Percentiles rank a stretch among this genome's conserved stretches.
phyloP scores from a whole-genome alignment of 1,140 invertebrate genomes.

The Neodiprion lecontei region DNA sequence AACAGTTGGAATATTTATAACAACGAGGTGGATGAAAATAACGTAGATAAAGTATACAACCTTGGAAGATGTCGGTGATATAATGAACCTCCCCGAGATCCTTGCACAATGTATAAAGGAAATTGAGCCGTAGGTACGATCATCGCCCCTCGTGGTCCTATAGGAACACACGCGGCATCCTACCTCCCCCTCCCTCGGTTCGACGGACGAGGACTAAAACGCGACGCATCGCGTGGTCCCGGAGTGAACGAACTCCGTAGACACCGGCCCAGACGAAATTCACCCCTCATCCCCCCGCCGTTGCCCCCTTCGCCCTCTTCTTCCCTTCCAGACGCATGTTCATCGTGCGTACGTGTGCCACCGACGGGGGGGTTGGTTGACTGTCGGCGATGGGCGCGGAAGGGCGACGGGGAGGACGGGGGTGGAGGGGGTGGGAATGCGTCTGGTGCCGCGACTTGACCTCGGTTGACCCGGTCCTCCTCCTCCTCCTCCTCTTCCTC shows the following conservation, averaged over 20 bases:
- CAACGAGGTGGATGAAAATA: no score
- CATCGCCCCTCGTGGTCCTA: background rate
- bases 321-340: constrained; percentile 30
- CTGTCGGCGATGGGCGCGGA: constrained; percentile 26
- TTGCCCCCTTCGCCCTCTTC: background rate
- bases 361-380: constrained; percentile 22
- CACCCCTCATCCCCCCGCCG: constrained; percentile 10
- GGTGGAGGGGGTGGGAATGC: constrained; percentile 40
- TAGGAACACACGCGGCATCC: background rate
- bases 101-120: background rate
- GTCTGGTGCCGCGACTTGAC: constrained; percentile 62
- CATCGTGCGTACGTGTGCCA: constrained; percentile 35
- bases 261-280: constrained; percentile 20
- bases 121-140: background rate
- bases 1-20: no score
- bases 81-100: no score
- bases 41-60: no score
- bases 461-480: constrained; percentile 55
- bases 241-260: constrained; percentile 27
- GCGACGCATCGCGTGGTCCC: constrained; percentile 4
- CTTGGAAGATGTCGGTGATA: no score
- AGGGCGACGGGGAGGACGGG: constrained; percentile 29
- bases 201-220: background rate
- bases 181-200: background rate
- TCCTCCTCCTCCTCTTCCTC: constrained; percentile 30